Percentiles rank a stretch among this genome's conserved stretches.
phyloP scores from a whole-genome alignment of 2,113 vertebrate genomes.

The Promerops cafer region DNA sequence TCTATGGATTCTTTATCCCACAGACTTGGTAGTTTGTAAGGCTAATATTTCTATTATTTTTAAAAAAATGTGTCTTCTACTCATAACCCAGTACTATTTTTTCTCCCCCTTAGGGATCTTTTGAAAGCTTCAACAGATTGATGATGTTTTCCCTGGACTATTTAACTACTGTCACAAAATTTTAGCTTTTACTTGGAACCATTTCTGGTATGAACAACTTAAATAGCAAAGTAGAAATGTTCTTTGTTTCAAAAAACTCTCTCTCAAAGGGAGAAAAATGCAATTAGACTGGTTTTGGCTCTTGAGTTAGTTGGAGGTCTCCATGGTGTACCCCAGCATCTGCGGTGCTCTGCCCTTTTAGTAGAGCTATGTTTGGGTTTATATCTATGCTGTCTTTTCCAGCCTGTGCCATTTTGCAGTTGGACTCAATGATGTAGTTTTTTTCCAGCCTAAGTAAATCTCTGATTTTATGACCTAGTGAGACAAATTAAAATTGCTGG shows the following conservation, averaged over 20 bases:
- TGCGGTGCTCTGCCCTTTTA: not conserved
- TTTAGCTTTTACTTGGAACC: not conserved
- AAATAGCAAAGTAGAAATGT: not conserved
- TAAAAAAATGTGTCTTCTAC: not conserved
- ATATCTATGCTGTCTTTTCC: not conserved
- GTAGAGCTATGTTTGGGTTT: not conserved
- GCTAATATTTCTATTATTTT: not conserved
- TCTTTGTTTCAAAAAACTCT: not conserved
- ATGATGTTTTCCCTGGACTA: not conserved
- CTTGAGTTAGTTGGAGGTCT: not conserved
- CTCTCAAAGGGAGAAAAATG: not conserved
- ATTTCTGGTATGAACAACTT: not conserved
- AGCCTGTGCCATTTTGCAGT: not conserved
- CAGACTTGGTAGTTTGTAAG: not conserved
- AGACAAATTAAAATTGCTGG: not conserved
- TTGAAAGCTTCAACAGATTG: not conserved
- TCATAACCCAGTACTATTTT: not conserved
- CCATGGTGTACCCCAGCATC: not conserved
- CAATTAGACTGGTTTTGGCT: not conserved
- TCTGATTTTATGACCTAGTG: not conserved
- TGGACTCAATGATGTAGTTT: not conserved
- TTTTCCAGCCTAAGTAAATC: not conserved
- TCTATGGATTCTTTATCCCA: not conserved
- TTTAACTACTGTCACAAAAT: not conserved
- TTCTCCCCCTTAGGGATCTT: not conserved